Percentiles rank a stretch among this genome's conserved stretches.
These are phyloP conservation scores for Podarcis lilfordi DNA, from an alignment of 2,797 vertebrate species.

Conservation along the genomic window DNA sequence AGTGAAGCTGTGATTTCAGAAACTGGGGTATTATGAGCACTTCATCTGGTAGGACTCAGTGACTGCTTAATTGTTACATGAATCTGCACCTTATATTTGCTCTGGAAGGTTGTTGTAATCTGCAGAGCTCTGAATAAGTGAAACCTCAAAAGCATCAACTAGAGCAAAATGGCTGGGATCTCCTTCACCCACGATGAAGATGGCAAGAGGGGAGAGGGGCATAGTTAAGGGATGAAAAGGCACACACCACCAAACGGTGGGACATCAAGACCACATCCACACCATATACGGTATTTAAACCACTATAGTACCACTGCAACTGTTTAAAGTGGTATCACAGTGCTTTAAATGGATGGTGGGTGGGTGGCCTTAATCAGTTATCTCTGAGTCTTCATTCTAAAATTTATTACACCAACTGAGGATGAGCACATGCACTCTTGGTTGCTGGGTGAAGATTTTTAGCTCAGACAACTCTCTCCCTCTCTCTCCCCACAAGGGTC, in stretches of 20 bases:
- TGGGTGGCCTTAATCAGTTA: no score
- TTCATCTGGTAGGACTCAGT: slow-evolving; percentile 63
- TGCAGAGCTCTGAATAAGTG: slow-evolving; percentile 56
- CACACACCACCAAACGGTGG: not conserved
- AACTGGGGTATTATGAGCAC: slow-evolving; percentile 56
- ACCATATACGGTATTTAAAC: no score
- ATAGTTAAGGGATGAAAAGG: not conserved
- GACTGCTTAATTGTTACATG: slow-evolving; percentile 71
- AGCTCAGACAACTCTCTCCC: no score
- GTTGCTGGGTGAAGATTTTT: no score
- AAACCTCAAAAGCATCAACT: not conserved
- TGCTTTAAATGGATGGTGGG: no score
- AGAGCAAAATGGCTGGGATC: not conserved
- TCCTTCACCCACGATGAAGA: not conserved
- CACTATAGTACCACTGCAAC: no score
- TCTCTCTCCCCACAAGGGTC: no score
- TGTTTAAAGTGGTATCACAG: no score
- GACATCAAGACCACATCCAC: not conserved
- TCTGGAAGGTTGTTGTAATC: slow-evolving; percentile 58
- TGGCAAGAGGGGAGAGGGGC: not conserved
- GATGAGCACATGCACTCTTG: no score
- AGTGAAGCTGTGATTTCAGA: slow-evolving; percentile 36
- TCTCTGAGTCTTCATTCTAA: no score
- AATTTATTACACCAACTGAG: no score
- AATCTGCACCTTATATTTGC: slow-evolving; percentile 62